Evolutionary conservation across 2,888 invertebrate species (phyloP).

Genomic region (Gonocerus acuteangulatus): DNA sequence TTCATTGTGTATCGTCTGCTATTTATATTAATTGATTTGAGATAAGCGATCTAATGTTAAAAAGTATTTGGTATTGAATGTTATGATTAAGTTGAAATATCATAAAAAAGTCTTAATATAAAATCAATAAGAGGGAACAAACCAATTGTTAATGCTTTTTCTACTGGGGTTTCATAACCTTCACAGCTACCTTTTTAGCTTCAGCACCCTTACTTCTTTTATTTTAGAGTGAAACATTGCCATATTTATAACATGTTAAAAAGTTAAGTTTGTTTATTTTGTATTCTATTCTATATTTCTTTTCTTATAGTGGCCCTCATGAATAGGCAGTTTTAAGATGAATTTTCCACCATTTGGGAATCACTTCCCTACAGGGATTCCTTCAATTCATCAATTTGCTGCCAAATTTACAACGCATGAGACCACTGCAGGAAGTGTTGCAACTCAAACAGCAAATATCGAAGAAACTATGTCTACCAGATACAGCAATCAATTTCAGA

Average conservation of each 20-base stretch:
- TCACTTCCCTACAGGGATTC: conserved; percentile 67
- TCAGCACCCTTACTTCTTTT: no score
- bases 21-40: no score
- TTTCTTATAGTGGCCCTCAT: conserved; percentile 9
- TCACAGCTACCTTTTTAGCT: no score
- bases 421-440: conserved; percentile 18
- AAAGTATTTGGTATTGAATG: background rate
- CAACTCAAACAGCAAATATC: conserved; percentile 28
- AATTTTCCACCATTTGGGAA: conserved; percentile 81
- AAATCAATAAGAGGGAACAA: background rate
- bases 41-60: no score
- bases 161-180: background rate
- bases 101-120: background rate
- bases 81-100: background rate
- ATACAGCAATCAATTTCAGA: conserved; percentile 34
- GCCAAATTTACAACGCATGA: conserved; percentile 58
- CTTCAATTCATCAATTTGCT: conserved; percentile 75
- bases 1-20: no score
- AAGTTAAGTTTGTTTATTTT: no score
- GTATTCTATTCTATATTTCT: background rate
- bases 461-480: conserved; percentile 34
- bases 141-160: background rate
- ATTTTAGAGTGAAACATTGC: no score
- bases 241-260: no score
- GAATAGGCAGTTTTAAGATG: conserved; percentile 48